Evolutionary conservation across 2,797 vertebrate genomes (phyloP).

Genomic region (Lepidocolaptes lacrymiger): DNA sequence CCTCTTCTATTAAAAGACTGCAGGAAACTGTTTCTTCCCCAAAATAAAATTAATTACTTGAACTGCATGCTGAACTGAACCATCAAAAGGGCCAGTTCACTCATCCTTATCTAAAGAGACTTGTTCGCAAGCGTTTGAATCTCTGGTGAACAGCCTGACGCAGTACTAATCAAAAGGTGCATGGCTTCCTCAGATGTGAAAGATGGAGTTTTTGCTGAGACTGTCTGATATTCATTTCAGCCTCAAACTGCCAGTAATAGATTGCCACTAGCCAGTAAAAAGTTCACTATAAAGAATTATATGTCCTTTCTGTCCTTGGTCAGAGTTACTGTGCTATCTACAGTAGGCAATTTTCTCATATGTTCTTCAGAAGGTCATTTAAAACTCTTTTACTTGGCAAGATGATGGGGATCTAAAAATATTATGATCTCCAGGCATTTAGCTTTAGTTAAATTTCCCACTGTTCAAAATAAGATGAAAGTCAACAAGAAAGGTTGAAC

Average conservation of each 20-base stretch:
- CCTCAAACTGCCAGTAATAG: slow-evolving; percentile 43
- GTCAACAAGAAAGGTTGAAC: slow-evolving; percentile 50
- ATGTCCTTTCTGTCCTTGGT: slow-evolving; percentile 69
- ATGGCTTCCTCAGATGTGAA: slow-evolving; percentile 6
- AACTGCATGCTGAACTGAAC: not conserved
- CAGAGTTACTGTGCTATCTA: slow-evolving; percentile 31
- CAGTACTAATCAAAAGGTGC: slow-evolving; percentile 27
- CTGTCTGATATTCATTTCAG: slow-evolving; percentile 48
- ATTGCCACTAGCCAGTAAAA: slow-evolving; percentile 51
- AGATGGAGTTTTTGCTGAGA: slow-evolving; percentile 26
- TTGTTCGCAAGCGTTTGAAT: slow-evolving; percentile 5
- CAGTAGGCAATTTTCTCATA: slow-evolving; percentile 37
- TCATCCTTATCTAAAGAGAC: not conserved
- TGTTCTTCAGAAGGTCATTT: slow-evolving; percentile 57
- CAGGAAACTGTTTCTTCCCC: not conserved
- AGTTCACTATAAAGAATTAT: slow-evolving; percentile 58
- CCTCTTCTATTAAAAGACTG: not conserved
- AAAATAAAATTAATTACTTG: not conserved
- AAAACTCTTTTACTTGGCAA: slow-evolving; percentile 29
- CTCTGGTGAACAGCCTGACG: not conserved
- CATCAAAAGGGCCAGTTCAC: not conserved
- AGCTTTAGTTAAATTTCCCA: slow-evolving; percentile 28
- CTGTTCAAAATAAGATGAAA: slow-evolving; percentile 49
- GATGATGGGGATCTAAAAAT: slow-evolving; percentile 54
- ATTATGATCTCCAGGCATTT: slow-evolving; percentile 31